Conservation (phyloP, 30 jellyfish, hydroid and myxozoan species). For the Mastigias papua region DNA sequence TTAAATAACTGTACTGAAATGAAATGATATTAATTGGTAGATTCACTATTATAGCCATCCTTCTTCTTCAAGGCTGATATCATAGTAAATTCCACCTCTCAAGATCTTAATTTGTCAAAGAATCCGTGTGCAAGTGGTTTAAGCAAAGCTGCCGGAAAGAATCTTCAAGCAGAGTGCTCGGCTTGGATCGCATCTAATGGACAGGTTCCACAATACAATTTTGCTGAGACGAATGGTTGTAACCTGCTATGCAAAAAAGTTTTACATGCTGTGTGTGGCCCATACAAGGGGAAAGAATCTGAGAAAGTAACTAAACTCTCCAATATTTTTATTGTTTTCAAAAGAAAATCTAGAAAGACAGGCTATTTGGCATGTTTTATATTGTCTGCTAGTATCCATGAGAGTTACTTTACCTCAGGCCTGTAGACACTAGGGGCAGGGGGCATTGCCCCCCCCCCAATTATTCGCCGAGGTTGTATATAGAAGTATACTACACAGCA, state of each 20-base stretch:
- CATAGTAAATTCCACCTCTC: conserved; percentile 43
- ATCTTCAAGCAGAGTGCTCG: conserved; percentile 29
- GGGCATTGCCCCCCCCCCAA: too few relatives aligned
- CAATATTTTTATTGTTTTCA: too few relatives aligned
- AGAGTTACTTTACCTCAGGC: too few relatives aligned
- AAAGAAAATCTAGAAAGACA: too few relatives aligned
- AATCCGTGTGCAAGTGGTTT: conserved; percentile 53
- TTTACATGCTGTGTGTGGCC: conserved; percentile 56
- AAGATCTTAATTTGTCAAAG: conserved; percentile 57
- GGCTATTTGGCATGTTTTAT: too few relatives aligned
- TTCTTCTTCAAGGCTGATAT: conserved; percentile 38
- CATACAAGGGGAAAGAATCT: conserved; percentile 19
- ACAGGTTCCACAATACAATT: not conserved
- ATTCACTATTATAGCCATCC: not conserved
- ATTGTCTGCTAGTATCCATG: too few relatives aligned
- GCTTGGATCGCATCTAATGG: conserved; percentile 16
- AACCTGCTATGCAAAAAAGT: conserved; percentile 25
- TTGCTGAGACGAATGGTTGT: conserved; percentile 29
- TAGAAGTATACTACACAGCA: too few relatives aligned
- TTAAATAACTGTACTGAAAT: too few relatives aligned
- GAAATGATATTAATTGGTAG: not conserved
- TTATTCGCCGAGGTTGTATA: too few relatives aligned
- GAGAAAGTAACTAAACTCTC: conserved; percentile 18
- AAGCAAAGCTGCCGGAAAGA: conserved; percentile 55
- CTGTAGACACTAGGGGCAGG: too few relatives aligned